Evolutionary conservation across 2,888 invertebrate species (phyloP), one percentile per base, ranked within the genome.

Genomic region (Endotricha flammealis): DNA sequence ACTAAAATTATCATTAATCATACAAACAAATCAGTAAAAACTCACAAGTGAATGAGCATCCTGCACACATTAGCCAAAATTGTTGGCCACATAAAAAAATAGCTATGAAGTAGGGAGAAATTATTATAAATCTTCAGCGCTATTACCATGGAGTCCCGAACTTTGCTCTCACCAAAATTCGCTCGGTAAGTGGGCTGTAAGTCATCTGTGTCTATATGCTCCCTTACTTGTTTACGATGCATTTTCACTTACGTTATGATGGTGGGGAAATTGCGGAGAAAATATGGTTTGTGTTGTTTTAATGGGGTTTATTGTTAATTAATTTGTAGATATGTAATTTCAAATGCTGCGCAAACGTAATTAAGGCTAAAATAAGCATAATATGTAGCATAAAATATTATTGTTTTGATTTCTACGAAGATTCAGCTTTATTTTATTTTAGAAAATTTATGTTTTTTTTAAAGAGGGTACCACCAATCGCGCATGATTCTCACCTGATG

Each of bases 51-150:
- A 53, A 57, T 58, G 65, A 62, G 63, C 68, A 68, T 68, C 58
- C 56, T 46, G 38, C 59, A 55, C 56, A 59, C 69, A 74, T 76
- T 74, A 71, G 67, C 59, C 64, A 64, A 72, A 77, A 77, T 75
- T 73, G 73, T 77, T 70, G 64, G 60, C 57, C 53, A 59, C 68
- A 67, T 71, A 74, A 79, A 79, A 76, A 76, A 66, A 59, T 56
- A 59, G 63, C 68, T 65, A 69, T 77, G 74, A 73, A 64, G 66
- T 56, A 57, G 66, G 65, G 62, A 52, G 67, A 71, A 81, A 82
- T 83, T 78, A 85, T 82, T 85, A 82, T 85, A 85, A 83, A 86
- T 86, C 85, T 82, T 76, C 76, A 78, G n/a, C 76, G 70, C 75
- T 78, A 85, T 86, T 82, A 76, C 79, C 82, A 83, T 86, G 75